phyloP scores from a whole-genome alignment of 2,113 vertebrate genomes.

The Egretta garzetta region DNA sequence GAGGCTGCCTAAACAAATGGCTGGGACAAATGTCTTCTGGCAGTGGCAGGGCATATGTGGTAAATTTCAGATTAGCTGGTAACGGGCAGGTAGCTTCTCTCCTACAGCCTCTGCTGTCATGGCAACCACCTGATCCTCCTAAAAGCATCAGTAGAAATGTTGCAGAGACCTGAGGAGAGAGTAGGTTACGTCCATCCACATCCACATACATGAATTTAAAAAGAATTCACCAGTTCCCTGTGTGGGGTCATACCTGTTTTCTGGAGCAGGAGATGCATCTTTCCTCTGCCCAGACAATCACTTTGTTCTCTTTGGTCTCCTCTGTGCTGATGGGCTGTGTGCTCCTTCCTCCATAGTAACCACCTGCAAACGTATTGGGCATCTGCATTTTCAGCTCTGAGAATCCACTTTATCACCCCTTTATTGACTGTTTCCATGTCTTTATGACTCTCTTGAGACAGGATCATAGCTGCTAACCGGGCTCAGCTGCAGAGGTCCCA shows the following conservation, averaged over 20 bases:
- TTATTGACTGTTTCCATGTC: neutral
- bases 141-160: neutral
- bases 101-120: neutral
- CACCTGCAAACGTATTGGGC: neutral
- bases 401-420: neutral
- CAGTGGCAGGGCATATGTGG: rapidly evolving
- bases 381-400: neutral
- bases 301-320: neutral
- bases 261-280: neutral
- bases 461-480: too few relatives aligned
- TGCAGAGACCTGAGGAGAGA: neutral
- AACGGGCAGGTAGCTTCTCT: neutral
- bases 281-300: neutral
- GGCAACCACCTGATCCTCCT: neutral
- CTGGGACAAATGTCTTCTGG: neutral
- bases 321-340: neutral
- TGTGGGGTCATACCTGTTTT: neutral
- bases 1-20: neutral
- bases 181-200: neutral
- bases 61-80: neutral
- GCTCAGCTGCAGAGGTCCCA: too few relatives aligned
- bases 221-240: neutral
- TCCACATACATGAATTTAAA: neutral
- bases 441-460: too few relatives aligned
- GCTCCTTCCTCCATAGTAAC: neutral